Evolutionary conservation across 2,888 invertebrate genomes (phyloP), one percentile per base, ranked within the genome.

Genomic region (Panopea generosa): DNA sequence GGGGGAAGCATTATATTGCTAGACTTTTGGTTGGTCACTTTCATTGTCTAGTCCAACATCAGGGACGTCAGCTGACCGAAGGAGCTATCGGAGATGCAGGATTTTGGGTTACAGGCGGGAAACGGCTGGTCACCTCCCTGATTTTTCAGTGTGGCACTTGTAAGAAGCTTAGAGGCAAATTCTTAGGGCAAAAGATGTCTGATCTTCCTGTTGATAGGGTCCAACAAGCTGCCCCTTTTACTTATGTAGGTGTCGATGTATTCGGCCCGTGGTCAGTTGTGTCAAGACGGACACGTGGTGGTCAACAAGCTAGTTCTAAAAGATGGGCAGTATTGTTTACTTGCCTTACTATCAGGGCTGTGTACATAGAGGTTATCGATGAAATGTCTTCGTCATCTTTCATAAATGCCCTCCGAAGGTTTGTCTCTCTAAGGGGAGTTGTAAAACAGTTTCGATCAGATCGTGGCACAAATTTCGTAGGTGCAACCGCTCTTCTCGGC

Each of bases 301-400:
- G 80, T n/a, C 55, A n/a, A n/a, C 52, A 66, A 22, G 60, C 77
- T 9, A n/a, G 56, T 33, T 43, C 18, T n/a, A 83, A 82, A 70
- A 47, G 80, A n/a, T n/a, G n/a, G n/a, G n/a, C n/a, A n/a, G 81
- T 73, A 16, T 14, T 83, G 16, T 83, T 83, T n/a, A 74, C 80
- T 2, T 83, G 79, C 49, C 43, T 83, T 2, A 60, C 59, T 2
- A 70, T 57, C 9, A 56, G 80, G 22, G 77, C 79, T 2, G 62
- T 83, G 16, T 79, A 83, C 49, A 60, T 80, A 14, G 80, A 80
- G 43, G 50, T 83, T 2, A 49, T 80, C 9, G 74, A 80, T 29
- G 73, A 73, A 29, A 55, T 83, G 57, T 59, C 53, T 45, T 67
- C 67, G 7, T 63, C 68, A 7, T 53, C 74, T 7, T 80, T 83